These are phyloP conservation scores for Rhopalosiphum padi DNA, from an alignment of 1,140 invertebrate species.

Conservation along the genomic window DNA sequence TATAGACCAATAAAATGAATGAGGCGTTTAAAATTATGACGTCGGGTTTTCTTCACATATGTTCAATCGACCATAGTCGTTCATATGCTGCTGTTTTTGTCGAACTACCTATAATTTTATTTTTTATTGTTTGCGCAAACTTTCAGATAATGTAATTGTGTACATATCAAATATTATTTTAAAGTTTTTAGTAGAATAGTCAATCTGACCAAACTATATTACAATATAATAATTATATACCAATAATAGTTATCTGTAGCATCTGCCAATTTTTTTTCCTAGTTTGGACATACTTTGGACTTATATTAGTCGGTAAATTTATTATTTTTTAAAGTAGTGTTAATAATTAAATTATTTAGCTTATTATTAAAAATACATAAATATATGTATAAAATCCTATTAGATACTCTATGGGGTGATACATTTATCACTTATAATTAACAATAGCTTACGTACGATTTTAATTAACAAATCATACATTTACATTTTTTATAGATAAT, in stretches of 20 bases:
- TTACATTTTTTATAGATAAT: background rate
- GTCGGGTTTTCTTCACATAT: background rate
- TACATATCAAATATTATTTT: background rate
- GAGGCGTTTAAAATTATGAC: conserved; percentile 7
- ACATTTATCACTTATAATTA: background rate
- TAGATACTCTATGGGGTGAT: background rate
- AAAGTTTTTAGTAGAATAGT: background rate
- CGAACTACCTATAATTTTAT: background rate
- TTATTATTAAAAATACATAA: background rate
- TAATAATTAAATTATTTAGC: background rate
- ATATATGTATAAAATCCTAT: background rate
- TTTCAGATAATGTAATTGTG: background rate
- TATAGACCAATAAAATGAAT: conserved; percentile 15
- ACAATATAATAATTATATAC: background rate
- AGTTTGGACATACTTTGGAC: background rate
- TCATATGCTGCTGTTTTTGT: background rate
- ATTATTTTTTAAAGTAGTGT: no score
- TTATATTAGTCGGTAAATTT: background rate
- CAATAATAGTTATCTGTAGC: no score
- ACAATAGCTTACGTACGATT: background rate
- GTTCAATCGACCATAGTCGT: background rate
- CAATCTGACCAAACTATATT: background rate
- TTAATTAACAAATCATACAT: background rate
- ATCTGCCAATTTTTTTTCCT: background rate
- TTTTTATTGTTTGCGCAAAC: background rate